Percentiles rank a stretch among this genome's conserved stretches.
Conservation (phyloP, 2,888 invertebrate species). For the Saturnia japonica region DNA sequence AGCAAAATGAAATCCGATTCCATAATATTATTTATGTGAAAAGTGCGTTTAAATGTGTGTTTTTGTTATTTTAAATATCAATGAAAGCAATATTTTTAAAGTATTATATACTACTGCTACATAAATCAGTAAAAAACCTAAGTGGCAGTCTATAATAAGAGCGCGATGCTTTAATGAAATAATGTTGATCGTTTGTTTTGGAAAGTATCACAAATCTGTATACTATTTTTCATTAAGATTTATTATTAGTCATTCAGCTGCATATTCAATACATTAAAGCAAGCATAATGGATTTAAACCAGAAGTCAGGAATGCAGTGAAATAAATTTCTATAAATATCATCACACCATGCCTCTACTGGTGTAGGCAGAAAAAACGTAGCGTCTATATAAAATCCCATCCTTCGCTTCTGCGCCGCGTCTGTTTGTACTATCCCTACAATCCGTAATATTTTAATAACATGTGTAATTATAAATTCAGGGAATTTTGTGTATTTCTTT, state of each 20-base stretch:
- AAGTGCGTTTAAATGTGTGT: conserved; percentile 5
- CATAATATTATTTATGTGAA: background rate
- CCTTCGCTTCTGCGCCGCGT: background rate
- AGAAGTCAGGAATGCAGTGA: background rate
- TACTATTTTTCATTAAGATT: background rate
- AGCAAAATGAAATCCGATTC: background rate
- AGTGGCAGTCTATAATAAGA: conserved; percentile 2
- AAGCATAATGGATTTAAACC: background rate
- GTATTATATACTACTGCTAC: background rate
- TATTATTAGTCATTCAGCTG: background rate
- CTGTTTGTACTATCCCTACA: background rate
- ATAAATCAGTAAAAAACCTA: background rate
- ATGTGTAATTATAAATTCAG: background rate
- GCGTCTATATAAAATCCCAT: background rate
- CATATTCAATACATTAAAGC: background rate
- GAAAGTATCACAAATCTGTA: background rate
- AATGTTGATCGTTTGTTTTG: background rate
- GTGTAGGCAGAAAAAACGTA: background rate
- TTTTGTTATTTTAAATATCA: conserved; percentile 3
- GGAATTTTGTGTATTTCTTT: background rate
- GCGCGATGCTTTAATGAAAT: background rate
- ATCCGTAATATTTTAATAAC: background rate
- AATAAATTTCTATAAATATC: background rate
- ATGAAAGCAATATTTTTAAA: background rate
- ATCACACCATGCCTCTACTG: background rate